These are phyloP conservation scores for Arvicanthis niloticus DNA, from an alignment of 2,113 vertebrate species.

Conservation along the genomic window DNA sequence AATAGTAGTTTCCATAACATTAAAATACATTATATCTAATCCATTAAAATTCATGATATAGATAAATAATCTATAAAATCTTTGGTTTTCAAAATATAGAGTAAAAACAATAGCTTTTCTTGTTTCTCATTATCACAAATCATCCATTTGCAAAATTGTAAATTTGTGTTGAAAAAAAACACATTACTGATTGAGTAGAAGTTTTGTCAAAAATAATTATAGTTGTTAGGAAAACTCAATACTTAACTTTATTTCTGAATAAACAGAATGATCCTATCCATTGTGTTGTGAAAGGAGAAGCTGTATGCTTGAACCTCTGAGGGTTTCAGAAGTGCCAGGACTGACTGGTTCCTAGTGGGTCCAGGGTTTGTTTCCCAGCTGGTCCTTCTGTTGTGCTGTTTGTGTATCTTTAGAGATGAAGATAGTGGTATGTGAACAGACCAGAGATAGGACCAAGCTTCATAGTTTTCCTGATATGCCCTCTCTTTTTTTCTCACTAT, in stretches of 20 bases:
- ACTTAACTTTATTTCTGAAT: background rate
- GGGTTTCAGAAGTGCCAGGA: background rate
- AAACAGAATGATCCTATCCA: background rate
- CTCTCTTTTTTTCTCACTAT: conserved; percentile 39
- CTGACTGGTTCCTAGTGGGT: background rate
- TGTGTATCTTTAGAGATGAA: conserved; percentile 73
- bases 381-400: conserved; percentile 47
- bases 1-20: background rate
- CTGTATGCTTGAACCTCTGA: conserved; percentile 46
- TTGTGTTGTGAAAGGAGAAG: background rate
- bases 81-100: background rate
- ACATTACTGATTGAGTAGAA: background rate
- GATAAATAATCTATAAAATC: background rate
- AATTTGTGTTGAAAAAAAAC: background rate
- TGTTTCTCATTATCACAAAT: background rate
- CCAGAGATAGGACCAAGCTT: conserved; percentile 56
- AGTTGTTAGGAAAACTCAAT: background rate
- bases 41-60: background rate
- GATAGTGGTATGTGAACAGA: conserved; percentile 69
- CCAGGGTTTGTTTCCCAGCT: background rate
- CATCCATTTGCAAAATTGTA: background rate
- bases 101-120: background rate
- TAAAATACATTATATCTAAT: background rate
- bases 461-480: conserved; percentile 65
- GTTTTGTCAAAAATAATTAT: background rate